Evolutionary conservation across 2,113 vertebrate species (phyloP).

Genomic region (Cyanistes caeruleus): DNA sequence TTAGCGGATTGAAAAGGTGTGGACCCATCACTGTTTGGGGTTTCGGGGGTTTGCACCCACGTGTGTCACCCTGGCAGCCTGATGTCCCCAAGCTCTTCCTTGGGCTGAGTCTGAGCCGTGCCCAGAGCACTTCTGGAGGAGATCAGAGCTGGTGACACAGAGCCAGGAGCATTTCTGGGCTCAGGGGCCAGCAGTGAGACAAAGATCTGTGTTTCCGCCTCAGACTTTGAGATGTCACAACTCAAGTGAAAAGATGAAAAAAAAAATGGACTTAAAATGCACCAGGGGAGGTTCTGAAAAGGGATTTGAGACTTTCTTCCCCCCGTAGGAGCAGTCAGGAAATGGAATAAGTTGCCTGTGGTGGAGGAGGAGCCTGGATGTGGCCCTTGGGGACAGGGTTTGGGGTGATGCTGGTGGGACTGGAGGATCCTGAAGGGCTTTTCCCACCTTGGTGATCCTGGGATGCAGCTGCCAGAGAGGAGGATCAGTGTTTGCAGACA

Average conservation of each 20-base stretch:
- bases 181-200: neutral
- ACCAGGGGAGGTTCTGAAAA: neutral
- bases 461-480: neutral
- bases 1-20: neutral
- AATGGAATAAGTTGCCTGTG: neutral
- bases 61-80: neutral
- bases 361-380: neutral
- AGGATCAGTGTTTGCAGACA: neutral
- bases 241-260: neutral
- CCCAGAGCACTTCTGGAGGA: neutral
- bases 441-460: neutral
- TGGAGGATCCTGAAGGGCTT: fast-evolving
- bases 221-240: fast-evolving
- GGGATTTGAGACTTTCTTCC: neutral
- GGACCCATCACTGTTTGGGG: neutral
- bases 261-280: neutral
- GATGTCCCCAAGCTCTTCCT: fast-evolving
- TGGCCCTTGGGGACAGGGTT: neutral
- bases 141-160: neutral
- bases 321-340: neutral
- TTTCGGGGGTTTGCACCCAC: fast-evolving
- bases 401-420: neutral
- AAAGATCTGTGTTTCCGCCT: neutral
- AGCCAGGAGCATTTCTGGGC: neutral
- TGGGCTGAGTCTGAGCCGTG: fast-evolving